Conservation (phyloP, 2,797 vertebrate species). For the Siniperca scherzeri region DNA sequence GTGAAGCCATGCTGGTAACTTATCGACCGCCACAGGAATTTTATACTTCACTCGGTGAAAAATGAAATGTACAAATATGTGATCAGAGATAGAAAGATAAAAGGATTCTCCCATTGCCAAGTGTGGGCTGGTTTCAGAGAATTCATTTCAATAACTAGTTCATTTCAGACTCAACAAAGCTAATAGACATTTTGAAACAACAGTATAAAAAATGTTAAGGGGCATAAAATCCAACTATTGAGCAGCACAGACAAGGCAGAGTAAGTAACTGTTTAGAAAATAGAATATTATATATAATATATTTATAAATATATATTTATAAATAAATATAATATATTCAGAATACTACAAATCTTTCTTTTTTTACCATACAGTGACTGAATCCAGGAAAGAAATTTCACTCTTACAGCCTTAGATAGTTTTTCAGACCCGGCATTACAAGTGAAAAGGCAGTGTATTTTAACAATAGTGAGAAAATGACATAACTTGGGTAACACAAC, state of each 20-base stretch:
- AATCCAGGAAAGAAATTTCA: background rate
- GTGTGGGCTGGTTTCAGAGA: background rate
- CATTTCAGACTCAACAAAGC: background rate
- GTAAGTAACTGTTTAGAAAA: background rate
- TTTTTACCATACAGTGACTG: background rate
- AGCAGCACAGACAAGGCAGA: conserved; percentile 3
- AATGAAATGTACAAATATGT: background rate
- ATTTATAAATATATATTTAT: too few species aligned
- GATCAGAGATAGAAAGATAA: background rate
- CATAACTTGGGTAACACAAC: background rate
- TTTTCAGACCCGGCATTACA: background rate
- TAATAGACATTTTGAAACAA: background rate
- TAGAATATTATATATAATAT: too few species aligned
- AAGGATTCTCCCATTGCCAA: background rate
- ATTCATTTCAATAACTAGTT: background rate
- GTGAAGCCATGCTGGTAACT: conserved; percentile 93
- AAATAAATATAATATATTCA: too few species aligned
- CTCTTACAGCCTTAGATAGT: background rate
- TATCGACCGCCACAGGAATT: background rate
- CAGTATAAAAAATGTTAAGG: background rate
- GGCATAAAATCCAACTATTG: background rate
- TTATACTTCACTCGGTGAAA: background rate
- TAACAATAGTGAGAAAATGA: background rate
- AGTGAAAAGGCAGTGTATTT: background rate
- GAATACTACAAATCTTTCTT: background rate